Base-by-base conservation (phyloP, 1,140 invertebrate genomes). In the Galendromus occidentalis region DNA sequence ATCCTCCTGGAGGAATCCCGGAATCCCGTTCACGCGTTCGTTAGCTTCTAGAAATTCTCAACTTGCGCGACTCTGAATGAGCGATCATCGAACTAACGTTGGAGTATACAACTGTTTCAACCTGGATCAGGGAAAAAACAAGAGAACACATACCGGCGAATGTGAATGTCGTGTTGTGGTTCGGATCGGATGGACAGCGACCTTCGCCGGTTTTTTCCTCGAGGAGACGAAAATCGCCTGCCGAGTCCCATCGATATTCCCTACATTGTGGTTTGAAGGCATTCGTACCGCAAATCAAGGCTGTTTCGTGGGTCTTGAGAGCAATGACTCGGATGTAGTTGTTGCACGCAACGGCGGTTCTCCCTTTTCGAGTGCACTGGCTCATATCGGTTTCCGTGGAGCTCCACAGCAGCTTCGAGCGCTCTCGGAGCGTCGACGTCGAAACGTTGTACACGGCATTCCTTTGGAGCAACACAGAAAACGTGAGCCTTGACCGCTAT, bases 271-370 rank as follows among this genome's bases (percentile, higher is more conserved):
- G 91, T 70, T 86, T 87, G 79, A 87, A 95, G 69, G 91, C 88
- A 80, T 95, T 91, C 29, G 92, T 96, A 51, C 91, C 92, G 77
- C 92, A 97, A 30, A 93, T 83, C 22, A 89, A 79, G 68, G 82
- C 80, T 25, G 84, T 84, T 67, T 87, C 76, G 14, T 82, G 73
- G 1, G 68, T 69, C 5, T 71, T 71, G 70, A 86, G 86, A 22
- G 85, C 83, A 70, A 91, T 82, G 22, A 98, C 87, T 67, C 92
- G 82, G 68, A 97, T 86, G 76, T 92, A 96, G 78, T 97, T 97
- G 78, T 97, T 91, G 77, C 93, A 97, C 73, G 88, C 85, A 69
- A 84, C 81, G 14, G 25, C 84, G 65, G 81, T 83, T 74, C 88
- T 89, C 55, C 90, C 90, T 75, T 93, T 94, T 70, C 91, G 76